These are phyloP conservation scores for Oryzias dopingdopingensis DNA, from an alignment of 2,797 vertebrate genomes.

Conservation along the genomic window DNA sequence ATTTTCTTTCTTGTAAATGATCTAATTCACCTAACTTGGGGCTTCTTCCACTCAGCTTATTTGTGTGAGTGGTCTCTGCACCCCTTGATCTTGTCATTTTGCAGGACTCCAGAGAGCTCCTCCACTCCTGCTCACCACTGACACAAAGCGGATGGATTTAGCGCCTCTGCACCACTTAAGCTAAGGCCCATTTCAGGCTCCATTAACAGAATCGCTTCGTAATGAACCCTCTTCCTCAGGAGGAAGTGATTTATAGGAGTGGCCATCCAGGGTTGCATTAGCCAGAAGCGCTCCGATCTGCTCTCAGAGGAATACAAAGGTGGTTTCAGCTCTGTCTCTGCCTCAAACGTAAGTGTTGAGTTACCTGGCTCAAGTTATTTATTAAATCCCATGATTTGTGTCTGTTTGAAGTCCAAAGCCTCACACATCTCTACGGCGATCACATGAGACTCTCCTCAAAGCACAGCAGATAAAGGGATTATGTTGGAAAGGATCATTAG, in stretches of 20 bases:
- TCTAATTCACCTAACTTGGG: slow-evolving; percentile 45
- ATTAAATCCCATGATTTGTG: slow-evolving; percentile 11
- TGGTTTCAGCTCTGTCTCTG: slow-evolving; percentile 19
- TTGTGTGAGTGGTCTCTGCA: slow-evolving; percentile 54
- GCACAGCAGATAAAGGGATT: slow-evolving; percentile 49
- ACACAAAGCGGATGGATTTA: slow-evolving; percentile 57
- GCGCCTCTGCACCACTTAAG: slow-evolving; percentile 63
- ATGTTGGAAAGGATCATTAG: slow-evolving; percentile 20
- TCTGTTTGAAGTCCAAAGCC: slow-evolving; percentile 44
- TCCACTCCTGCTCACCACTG: slow-evolving; percentile 37
- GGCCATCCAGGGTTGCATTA: slow-evolving; percentile 55
- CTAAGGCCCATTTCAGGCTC: slow-evolving; percentile 56
- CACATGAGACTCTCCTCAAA: slow-evolving; percentile 48
- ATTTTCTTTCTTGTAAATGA: slow-evolving; percentile 48
- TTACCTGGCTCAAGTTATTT: slow-evolving; percentile 39
- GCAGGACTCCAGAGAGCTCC: slow-evolving; percentile 36
- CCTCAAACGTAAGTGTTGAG: slow-evolving; percentile 18
- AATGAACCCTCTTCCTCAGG: slow-evolving; percentile 69
- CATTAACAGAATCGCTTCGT: slow-evolving; percentile 73
- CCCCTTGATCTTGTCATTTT: slow-evolving; percentile 60
- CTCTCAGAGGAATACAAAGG: slow-evolving; percentile 15
- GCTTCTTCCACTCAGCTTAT: slow-evolving; percentile 43
- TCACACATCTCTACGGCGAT: slow-evolving; percentile 41
- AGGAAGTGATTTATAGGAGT: slow-evolving; percentile 70
- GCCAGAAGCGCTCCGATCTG: slow-evolving; percentile 35